Conservation (phyloP, 2,113 vertebrate genomes). For the Thalassarche chlororhynchos region DNA sequence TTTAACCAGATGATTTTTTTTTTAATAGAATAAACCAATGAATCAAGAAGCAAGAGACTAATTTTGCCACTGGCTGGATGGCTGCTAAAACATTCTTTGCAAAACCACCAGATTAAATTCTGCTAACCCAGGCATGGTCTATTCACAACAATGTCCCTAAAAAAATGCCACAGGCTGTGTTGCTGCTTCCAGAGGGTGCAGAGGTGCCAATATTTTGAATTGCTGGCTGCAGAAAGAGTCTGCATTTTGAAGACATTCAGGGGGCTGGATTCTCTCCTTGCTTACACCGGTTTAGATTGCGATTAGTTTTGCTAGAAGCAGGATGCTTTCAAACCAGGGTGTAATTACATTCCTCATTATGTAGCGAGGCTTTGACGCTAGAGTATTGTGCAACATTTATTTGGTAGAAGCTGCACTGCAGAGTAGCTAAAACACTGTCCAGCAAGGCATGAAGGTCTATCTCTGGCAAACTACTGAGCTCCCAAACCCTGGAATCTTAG, state of each 20-base stretch:
- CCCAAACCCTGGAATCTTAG: not conserved
- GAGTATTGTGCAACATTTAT: not conserved
- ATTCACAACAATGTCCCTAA: not conserved
- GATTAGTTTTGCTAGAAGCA: not conserved
- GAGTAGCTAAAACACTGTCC: not conserved
- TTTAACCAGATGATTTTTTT: not conserved
- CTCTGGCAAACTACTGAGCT: not conserved
- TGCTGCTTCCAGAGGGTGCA: not conserved
- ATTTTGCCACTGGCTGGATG: not conserved
- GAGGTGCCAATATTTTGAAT: not conserved
- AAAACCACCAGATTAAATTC: not conserved
- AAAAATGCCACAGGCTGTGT: accelerated
- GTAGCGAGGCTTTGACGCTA: not conserved
- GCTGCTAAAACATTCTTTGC: not conserved
- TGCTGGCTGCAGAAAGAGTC: not conserved
- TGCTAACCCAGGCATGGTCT: not conserved
- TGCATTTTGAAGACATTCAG: not conserved
- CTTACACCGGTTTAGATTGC: not conserved
- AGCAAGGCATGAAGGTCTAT: not conserved
- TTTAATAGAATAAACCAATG: not conserved
- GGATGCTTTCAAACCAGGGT: not conserved
- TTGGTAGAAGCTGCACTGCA: not conserved
- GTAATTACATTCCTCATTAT: not conserved
- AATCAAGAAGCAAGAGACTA: not conserved
- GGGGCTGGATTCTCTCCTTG: not conserved